These are phyloP conservation scores for Hapalemur alaotrensis DNA, from an alignment of 2,797 vertebrate species.

Conservation along the genomic window DNA sequence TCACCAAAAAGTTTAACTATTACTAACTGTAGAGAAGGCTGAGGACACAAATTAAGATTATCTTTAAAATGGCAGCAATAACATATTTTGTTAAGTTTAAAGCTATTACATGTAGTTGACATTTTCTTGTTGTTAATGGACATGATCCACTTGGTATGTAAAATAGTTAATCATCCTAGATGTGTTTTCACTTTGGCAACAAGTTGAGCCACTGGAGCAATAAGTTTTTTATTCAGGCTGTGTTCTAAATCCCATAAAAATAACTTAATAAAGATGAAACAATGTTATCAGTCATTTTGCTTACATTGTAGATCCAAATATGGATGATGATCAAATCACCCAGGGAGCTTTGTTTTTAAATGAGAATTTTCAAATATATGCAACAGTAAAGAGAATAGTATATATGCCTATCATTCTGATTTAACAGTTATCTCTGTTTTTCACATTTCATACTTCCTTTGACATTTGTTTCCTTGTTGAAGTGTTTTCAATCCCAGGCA, in stretches of 20 bases:
- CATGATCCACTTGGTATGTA: neutral
- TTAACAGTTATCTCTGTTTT: neutral
- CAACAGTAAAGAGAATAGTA: neutral
- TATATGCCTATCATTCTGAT: neutral
- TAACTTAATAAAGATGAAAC: neutral
- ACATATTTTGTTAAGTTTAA: conserved; percentile 26
- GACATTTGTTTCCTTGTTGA: conserved; percentile 17
- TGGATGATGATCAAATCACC: neutral
- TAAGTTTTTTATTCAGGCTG: neutral
- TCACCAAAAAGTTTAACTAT: neutral
- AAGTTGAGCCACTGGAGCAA: neutral
- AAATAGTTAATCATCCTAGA: neutral
- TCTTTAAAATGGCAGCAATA: neutral
- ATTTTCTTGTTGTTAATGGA: conserved; percentile 14
- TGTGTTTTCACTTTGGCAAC: neutral
- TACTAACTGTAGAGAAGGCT: neutral
- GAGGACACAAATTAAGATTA: neutral
- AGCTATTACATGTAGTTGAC: neutral
- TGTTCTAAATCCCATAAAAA: neutral
- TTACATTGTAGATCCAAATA: neutral
- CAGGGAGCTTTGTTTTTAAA: neutral
- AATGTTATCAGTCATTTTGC: neutral
- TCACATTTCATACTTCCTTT: conserved; percentile 22
- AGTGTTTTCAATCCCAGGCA: neutral
- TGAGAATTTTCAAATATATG: conserved; percentile 34